Evolutionary conservation across 2,888 invertebrate species (phyloP), one percentile per base, ranked within the genome.

Genomic region (Apamea epomidion): DNA sequence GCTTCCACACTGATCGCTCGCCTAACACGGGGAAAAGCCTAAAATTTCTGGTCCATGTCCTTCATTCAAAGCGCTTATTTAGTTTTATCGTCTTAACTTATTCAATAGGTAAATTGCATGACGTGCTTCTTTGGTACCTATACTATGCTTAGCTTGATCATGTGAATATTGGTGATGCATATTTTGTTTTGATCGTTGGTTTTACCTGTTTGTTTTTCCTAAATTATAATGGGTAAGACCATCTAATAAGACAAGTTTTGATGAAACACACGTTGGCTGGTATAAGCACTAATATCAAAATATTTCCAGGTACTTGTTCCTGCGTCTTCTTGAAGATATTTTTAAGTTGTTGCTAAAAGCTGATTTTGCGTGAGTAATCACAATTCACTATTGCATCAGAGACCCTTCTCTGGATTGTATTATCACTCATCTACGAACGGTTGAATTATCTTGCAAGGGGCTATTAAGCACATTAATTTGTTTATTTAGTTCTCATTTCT

Each of bases 251-350:
- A 18, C 6, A 58, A 37, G 25, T 42, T 3, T 32, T 74, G 37
- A 42, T 48, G 7, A 21, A 3, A 29, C 4, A 29, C 29, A 29
- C 1, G 0, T 32, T 32, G 42, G 25, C n/a, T 51, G 21, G 18
- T 51, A n/a, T 64, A 58, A 45, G 71, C 32, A 87, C 29, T 84
- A 25, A 87, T 68, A 78, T 73, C 16, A 18, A 68, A 32, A 42
- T 69, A 67, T 75, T 87, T 85, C 6, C 85, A 85, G 84, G 84
- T 87, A 84, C 68, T 65, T 48, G 60, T 68, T 75, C 79, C 72
- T 48, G 75, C 6, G 29, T 67, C 42, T 37, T 37, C 51, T 29
- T 62, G 73, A 74, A 73, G 60, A 65, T 42, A 67, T 45, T 21
- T 32, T 72, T 76, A 65, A 82, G 76, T 70, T 7, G 18, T 74